phyloP scores from a whole-genome alignment of 2,113 vertebrate genomes.

The Coreoperca whiteheadi region DNA sequence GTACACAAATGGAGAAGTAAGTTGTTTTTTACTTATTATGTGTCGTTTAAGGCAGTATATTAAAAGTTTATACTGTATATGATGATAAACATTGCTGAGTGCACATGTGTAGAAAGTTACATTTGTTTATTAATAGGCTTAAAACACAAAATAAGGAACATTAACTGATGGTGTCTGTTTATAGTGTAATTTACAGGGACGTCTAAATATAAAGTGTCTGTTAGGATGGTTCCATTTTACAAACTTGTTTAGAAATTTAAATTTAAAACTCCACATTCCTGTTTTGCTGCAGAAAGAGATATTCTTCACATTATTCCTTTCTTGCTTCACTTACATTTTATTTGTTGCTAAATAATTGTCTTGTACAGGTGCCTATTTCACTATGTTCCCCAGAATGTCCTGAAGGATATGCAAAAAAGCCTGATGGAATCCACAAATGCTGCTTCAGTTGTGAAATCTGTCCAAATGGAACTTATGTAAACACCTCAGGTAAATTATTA shows the following conservation, averaged over 20 bases:
- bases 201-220: not conserved
- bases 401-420: slow-evolving; percentile 37
- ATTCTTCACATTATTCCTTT: no score
- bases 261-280: no score
- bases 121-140: not conserved
- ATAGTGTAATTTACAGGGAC: not conserved
- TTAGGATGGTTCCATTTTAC: not conserved
- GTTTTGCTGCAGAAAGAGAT: no score
- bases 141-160: not conserved
- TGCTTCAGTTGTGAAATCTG: slow-evolving; percentile 87
- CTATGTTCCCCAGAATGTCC: slow-evolving; percentile 62
- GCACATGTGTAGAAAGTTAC: no score
- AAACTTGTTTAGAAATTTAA: not conserved
- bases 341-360: slow-evolving; percentile 19
- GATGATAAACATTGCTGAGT: no score
- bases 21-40: no score
- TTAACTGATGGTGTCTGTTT: not conserved
- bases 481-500: slow-evolving; percentile 81
- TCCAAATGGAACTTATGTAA: slow-evolving; percentile 82
- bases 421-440: slow-evolving; percentile 74
- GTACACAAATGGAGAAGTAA: slow-evolving; percentile 72
- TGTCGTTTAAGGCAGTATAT: no score
- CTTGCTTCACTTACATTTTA: not conserved
- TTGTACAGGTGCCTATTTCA: slow-evolving; percentile 62
- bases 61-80: no score